Base-by-base conservation (phyloP, 2,888 invertebrate species). In the Shargacucullia verbasci region DNA sequence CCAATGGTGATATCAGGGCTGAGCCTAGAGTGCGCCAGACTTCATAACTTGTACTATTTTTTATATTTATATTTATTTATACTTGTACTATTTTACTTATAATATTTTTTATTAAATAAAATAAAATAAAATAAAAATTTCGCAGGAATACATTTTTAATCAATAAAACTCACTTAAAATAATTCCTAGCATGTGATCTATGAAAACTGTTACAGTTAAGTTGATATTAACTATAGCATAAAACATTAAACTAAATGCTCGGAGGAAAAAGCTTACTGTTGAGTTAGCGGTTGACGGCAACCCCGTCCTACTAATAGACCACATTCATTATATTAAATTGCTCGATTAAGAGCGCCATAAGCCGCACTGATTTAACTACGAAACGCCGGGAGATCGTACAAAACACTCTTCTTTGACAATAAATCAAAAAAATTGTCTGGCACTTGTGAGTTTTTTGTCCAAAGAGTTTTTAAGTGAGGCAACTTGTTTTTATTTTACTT, bases 241-340 rank as follows among this genome's bases (percentile, higher is more conserved):
- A 70, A 64, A 53, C 53, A 65, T 71, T 65, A 40, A 70, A 70
- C 55, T 67, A 66, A 73, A 61, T 49, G 62, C 54, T 44, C 31
- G 12, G 33, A 58, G 58, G 38, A 73, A 58, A 67, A 71, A 62
- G 58, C 62, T 52, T 47, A 62, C 34, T 37, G 57, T 64, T 49
- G 47, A 59, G 64, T 58, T 64, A 64, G 53, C 48, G 70, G 68
- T 64, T 67, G 73, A 64, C 59, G 67, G 65, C 60, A 52, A 63
- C 67, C 56, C 69, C 54, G 59, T 62, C 70, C 57, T 46, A 60
- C 70, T 80, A 83, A 83, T 81, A 78, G 84, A 74, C 79, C 80
- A 81, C 87, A 85, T 88, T 87, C 78, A 88, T 88, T 86, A 84
- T 80, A 82, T 80, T 82, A 86, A 88, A 88, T 86, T 83, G 84